These are phyloP conservation scores for Polymixis lichenea DNA, from an alignment of 2,888 invertebrate species.

Conservation along the genomic window DNA sequence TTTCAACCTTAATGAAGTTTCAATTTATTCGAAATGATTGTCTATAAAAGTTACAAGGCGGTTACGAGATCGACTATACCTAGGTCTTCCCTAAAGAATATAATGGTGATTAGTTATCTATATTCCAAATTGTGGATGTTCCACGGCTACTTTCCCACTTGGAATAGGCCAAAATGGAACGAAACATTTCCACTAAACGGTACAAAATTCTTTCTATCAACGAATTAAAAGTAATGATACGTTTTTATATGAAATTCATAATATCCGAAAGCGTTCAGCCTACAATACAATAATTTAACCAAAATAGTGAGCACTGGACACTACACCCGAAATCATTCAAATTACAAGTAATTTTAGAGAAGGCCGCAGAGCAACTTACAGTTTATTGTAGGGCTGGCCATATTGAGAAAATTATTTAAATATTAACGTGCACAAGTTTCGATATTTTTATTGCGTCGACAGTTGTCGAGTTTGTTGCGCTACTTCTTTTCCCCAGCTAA, in stretches of 20 bases:
- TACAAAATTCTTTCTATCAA: constrained; percentile 39
- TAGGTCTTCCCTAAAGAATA: not conserved
- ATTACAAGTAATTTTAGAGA: constrained; percentile 66
- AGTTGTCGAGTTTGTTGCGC: no score
- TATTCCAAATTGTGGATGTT: not conserved
- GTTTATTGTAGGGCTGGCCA: constrained; percentile 49
- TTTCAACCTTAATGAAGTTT: no score
- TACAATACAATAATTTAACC: constrained; percentile 54
- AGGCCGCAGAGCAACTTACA: constrained; percentile 34
- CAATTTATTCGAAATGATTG: no score
- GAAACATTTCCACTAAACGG: constrained; percentile 27
- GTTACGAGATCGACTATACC: not conserved
- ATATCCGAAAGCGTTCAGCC: constrained; percentile 28
- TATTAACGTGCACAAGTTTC: no score
- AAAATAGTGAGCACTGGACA: constrained; percentile 59
- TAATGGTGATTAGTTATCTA: no score
- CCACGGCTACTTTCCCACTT: not conserved
- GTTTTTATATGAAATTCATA: constrained; percentile 40
- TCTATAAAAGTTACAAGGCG: no score
- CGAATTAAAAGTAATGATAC: constrained; percentile 46
- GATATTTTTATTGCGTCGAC: no score
- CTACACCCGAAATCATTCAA: constrained; percentile 60
- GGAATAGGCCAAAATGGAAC: not conserved
- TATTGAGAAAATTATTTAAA: not conserved
- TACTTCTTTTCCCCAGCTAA: no score